A percentile compares a stretch with the other conserved stretches of the same genome.
Conservation (phyloP, 2,113 vertebrate species). For the Holacanthus passer region DNA sequence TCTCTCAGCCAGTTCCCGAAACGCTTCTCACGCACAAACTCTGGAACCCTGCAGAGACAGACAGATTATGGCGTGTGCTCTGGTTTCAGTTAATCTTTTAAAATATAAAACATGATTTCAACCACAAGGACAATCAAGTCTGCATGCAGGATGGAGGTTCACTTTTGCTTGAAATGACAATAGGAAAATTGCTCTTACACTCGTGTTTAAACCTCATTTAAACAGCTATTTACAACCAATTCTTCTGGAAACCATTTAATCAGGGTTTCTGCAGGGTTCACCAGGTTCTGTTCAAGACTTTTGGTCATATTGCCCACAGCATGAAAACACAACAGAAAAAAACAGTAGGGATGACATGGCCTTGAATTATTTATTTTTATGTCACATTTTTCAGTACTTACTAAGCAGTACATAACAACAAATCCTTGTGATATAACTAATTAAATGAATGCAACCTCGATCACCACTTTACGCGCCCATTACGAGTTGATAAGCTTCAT, state of each 20-base stretch:
- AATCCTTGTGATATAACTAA: background rate
- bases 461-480: too few relatives aligned
- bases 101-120: background rate
- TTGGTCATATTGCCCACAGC: background rate
- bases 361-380: background rate
- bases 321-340: background rate
- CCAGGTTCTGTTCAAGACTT: background rate
- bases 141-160: background rate
- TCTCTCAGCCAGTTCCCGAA: constrained; percentile 99
- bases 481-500: background rate
- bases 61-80: background rate
- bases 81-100: background rate
- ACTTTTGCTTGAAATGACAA: background rate
- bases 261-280: background rate
- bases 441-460: background rate
- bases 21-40: constrained; percentile 95
- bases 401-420: background rate
- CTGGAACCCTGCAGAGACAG: constrained; percentile 90
- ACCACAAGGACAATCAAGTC: background rate
- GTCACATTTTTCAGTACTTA: background rate
- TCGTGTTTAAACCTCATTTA: background rate
- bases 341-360: background rate
- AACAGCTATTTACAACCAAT: background rate
- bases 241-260: background rate
- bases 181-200: background rate